Evolutionary conservation across 2,113 vertebrate species (phyloP).

Genomic region (Salvelinus fontinalis): DNA sequence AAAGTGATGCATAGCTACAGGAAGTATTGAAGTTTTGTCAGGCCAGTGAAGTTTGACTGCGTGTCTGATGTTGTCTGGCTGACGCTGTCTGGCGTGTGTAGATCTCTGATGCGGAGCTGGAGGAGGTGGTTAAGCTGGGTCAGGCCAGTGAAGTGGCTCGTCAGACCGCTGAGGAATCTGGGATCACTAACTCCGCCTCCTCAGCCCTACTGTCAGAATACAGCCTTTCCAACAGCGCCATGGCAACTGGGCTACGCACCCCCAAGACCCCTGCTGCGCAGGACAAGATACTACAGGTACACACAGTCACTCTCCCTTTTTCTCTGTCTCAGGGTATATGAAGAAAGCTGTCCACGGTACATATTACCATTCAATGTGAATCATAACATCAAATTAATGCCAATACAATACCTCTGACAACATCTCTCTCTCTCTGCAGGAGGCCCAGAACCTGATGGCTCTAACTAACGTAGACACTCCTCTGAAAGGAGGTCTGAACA

Average conservation of each 20-base stretch:
- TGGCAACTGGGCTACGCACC: conserved; percentile 80
- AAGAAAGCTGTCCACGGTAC: no score
- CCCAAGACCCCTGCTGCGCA: conserved; percentile 93
- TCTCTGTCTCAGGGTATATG: not conserved
- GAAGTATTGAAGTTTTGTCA: conserved; percentile 96
- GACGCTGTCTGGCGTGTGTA: conserved; percentile 41
- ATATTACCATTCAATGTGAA: not conserved
- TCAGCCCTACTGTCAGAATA: conserved; percentile 95
- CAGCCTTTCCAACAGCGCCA: conserved; percentile 88
- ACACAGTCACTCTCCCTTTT: not conserved
- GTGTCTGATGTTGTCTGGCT: not conserved
- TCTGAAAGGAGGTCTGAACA: conserved; percentile 95
- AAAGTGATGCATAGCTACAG: conserved; percentile 91
- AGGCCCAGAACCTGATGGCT: conserved; percentile 99
- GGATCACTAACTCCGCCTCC: conserved; percentile 92
- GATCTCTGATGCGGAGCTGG: conserved; percentile 95
- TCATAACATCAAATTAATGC: no score
- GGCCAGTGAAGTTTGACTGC: conserved; percentile 80
- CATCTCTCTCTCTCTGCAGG: conserved; percentile 67
- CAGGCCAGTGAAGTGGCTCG: conserved; percentile 96
- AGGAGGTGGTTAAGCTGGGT: conserved; percentile 96
- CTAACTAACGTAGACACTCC: conserved; percentile 98
- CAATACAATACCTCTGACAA: no score
- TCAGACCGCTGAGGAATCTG: conserved; percentile 94
- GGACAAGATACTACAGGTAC: conserved; percentile 95